Conservation (phyloP, 2,113 vertebrate genomes). For the Pterocles orientalis region DNA sequence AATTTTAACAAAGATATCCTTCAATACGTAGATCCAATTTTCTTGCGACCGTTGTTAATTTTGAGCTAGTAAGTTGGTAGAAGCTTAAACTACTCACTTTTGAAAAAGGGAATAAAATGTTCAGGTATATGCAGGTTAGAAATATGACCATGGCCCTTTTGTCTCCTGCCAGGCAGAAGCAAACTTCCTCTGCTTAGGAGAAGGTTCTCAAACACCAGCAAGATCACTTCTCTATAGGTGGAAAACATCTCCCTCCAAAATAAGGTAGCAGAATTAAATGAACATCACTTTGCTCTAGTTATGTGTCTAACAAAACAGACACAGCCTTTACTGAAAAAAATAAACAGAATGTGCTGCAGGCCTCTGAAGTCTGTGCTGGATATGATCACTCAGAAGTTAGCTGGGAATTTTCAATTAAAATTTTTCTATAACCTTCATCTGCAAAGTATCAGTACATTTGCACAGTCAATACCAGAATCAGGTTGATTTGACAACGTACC, state of each 20-base stretch:
- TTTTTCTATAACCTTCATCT: not conserved
- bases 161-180: not conserved
- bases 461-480: not conserved
- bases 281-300: not conserved
- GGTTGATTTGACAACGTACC: not conserved
- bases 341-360: not conserved
- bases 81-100: not conserved
- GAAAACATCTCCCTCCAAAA: not conserved
- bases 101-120: not conserved
- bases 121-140: not conserved
- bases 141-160: not conserved
- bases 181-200: not conserved
- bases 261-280: not conserved
- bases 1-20: not conserved
- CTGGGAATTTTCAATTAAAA: not conserved
- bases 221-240: not conserved
- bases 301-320: not conserved
- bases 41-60: not conserved
- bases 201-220: not conserved
- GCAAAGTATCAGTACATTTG: not conserved
- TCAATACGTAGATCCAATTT: not conserved
- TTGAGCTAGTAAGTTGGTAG: not conserved
- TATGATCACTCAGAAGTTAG: not conserved
- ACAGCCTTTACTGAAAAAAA: conserved; percentile 19
- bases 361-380: not conserved